Evolutionary conservation across 1,140 invertebrate species (phyloP).

Genomic region (Cecropterus lyciades): DNA sequence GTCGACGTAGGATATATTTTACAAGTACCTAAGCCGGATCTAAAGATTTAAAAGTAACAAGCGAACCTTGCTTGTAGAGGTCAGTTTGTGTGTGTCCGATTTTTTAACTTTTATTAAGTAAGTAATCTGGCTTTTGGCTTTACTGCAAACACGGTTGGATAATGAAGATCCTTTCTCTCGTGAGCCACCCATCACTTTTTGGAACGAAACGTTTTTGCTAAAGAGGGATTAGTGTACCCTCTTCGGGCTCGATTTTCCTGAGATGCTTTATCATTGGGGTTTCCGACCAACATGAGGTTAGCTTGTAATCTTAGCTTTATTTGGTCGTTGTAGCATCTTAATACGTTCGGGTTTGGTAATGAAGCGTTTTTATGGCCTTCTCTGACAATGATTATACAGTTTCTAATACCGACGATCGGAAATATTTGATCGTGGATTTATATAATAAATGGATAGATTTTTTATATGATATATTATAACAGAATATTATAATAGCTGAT

Average conservation of each 20-base stretch:
- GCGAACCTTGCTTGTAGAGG: conserved; percentile 18
- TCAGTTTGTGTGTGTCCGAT: conserved; percentile 27
- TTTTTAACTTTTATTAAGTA: conserved; percentile 49
- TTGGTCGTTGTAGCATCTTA: conserved; percentile 74
- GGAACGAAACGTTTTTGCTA: conserved; percentile 83
- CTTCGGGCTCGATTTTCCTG: conserved; percentile 73
- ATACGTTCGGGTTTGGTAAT: conserved; percentile 68
- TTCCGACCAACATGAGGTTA: conserved; percentile 82
- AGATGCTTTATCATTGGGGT: conserved; percentile 82
- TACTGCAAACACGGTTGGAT: conserved; percentile 77
- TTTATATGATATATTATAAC: no score
- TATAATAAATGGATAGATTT: background rate
- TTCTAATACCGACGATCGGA: conserved; percentile 15
- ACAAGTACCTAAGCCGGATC: no score
- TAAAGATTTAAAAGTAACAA: conserved; percentile 23
- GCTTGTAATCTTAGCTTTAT: conserved; percentile 84
- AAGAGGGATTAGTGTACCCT: conserved; percentile 82
- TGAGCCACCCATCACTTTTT: conserved; percentile 80
- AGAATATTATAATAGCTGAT: no score
- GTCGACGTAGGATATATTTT: no score
- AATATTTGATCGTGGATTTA: conserved; percentile 37
- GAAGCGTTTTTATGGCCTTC: conserved; percentile 61
- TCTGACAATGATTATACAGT: conserved; percentile 44
- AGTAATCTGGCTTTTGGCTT: conserved; percentile 76
- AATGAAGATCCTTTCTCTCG: conserved; percentile 77